Evolutionary conservation across 2,113 vertebrate genomes (phyloP), one percentile per base, ranked within the genome.

Genomic region (Pterocles orientalis): DNA sequence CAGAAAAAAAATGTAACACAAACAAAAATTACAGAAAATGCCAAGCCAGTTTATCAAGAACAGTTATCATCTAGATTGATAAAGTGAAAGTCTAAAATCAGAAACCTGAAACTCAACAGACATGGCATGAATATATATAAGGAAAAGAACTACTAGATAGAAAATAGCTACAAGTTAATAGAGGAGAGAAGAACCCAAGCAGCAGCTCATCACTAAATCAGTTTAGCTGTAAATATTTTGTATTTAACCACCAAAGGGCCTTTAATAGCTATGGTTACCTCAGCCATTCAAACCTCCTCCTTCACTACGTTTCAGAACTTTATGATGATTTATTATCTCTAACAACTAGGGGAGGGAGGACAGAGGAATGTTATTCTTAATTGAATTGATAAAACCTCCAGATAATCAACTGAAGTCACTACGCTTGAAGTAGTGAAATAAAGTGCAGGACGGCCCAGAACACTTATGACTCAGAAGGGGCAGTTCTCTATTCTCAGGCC

Each of bases 401-500:
- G 79, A 53, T 48, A 86, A 69, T 48, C 56, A 82, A 23, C 17
- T 34, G n/a, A 53, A 76, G 29, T 57, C 29, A 43, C 7, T 50
- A 5, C 17, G 7, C 28, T 82, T 79, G 31, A 75, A 85, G 29
- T 4, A 71, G 11, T 65, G 29, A 75, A 77, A 64, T 29, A 45
- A 88, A 80, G 23, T 33, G 34, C 86, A 50, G 20, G 76, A 53
- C 0, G 3, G 14, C 53, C n/a, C 17, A 57, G 36, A 72, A 65
- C 4, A 36, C 13, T 51, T 17, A 19, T 0, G 0, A 25, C 6
- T 60, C 23, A 10, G 18, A 65, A 80, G 5, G 2, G 4, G 23
- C 17, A 43, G 23, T 34, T 80, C 33, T 81, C 51, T 19, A 47
- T 31, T 66, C 57, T 48, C 7, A 61, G 51, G 14, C 4, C 57